Conservation (phyloP, 2,888 invertebrate species). For the Agrochola litura region DNA sequence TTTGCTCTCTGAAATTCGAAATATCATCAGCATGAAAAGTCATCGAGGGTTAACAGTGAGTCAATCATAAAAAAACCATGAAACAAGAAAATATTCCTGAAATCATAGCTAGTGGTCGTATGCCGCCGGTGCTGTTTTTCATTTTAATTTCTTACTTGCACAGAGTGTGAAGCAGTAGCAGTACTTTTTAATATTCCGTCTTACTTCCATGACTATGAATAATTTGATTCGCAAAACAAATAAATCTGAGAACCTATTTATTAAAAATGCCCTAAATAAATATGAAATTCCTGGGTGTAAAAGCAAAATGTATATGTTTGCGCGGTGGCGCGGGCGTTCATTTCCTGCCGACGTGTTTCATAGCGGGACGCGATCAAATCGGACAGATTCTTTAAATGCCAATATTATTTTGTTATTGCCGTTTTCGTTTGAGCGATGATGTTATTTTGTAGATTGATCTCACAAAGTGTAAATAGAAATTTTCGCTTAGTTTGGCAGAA, state of each 20-base stretch:
- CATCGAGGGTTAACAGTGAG: no score
- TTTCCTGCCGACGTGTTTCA: conserved; percentile 69
- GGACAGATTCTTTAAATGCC: conserved; percentile 50
- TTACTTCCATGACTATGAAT: not conserved
- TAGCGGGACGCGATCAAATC: conserved; percentile 50
- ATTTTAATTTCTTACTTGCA: not conserved
- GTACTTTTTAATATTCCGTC: not conserved
- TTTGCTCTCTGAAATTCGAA: no score
- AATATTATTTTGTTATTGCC: conserved; percentile 54
- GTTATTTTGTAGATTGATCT: conserved; percentile 34
- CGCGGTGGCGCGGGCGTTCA: conserved; percentile 60
- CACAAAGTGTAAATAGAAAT: not conserved
- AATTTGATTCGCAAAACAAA: not conserved
- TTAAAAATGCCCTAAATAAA: conserved; percentile 39
- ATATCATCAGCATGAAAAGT: no score
- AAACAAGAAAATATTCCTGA: conserved; percentile 1
- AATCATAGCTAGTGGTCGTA: not conserved
- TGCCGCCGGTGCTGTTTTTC: not conserved
- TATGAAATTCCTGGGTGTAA: conserved; percentile 33
- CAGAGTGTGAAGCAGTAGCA: no score
- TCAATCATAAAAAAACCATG: not conserved
- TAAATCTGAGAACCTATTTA: conserved; percentile 21
- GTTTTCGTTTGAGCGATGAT: conserved; percentile 38
- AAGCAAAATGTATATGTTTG: conserved; percentile 48
- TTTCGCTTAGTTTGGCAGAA: not conserved